Conservation (phyloP, 1,140 invertebrate species). For the Ostrea edulis region DNA sequence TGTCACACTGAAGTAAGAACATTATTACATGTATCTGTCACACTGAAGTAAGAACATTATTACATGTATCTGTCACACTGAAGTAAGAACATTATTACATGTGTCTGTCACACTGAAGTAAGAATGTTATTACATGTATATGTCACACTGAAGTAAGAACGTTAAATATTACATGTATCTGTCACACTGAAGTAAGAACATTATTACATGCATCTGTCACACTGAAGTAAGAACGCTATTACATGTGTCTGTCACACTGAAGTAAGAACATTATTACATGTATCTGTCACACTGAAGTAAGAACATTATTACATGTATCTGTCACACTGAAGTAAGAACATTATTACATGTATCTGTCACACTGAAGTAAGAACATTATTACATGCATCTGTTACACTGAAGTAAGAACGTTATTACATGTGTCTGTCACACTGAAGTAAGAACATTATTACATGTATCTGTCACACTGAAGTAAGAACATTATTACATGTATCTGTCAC, state of each 20-base stretch:
- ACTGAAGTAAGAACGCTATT: slow-evolving; percentile 80
- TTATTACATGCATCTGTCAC: slow-evolving; percentile 82
- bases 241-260: slow-evolving; percentile 85
- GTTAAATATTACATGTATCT: no score
- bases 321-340: slow-evolving; percentile 85
- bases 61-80: slow-evolving; percentile 84
- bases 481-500: slow-evolving; percentile 82
- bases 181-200: slow-evolving; percentile 85
- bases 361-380: slow-evolving; percentile 80
- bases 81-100: slow-evolving; percentile 68
- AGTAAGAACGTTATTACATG: slow-evolving; percentile 64
- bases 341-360: slow-evolving; percentile 82
- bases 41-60: slow-evolving; percentile 81
- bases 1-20: slow-evolving; percentile 86
- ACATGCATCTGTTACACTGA: slow-evolving; percentile 85
- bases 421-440: slow-evolving; percentile 85
- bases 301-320: slow-evolving; percentile 24
- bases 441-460: slow-evolving; percentile 24
- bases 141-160: slow-evolving; percentile 86
- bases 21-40: slow-evolving; percentile 81
- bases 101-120: slow-evolving; percentile 85
- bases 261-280: slow-evolving; percentile 64
- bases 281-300: slow-evolving; percentile 85
- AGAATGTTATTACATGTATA: slow-evolving; percentile 44
- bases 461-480: slow-evolving; percentile 85